Evolutionary conservation across 2,797 vertebrate species (phyloP).

Genomic region (Acanthurus lineatus): DNA sequence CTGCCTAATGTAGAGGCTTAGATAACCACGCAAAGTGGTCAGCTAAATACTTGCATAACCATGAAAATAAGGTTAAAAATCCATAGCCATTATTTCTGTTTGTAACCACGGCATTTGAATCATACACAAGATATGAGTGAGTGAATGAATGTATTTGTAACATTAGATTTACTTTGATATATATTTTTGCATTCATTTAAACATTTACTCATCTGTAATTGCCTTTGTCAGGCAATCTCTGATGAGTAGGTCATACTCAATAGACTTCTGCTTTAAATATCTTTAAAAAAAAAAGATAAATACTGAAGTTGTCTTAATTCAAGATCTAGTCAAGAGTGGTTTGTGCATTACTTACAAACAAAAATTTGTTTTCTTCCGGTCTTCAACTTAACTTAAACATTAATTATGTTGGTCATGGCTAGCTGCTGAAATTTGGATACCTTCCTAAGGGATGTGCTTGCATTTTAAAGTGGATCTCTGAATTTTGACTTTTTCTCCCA

Average conservation of each 20-base stretch:
- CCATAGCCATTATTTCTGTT: not conserved
- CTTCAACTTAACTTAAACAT: too few species aligned
- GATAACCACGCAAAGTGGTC: constrained; percentile 27
- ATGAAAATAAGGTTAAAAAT: not conserved
- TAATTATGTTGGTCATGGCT: too few species aligned
- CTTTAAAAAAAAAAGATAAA: not conserved
- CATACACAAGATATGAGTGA: not conserved
- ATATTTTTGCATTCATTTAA: not conserved
- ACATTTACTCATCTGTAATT: not conserved
- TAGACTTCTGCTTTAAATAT: not conserved
- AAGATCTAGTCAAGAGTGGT: not conserved
- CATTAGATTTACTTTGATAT: not conserved
- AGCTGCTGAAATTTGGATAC: not conserved
- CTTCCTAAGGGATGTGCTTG: not conserved
- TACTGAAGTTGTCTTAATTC: not conserved
- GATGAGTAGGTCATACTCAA: not conserved
- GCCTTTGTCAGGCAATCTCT: not conserved
- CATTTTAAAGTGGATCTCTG: not conserved
- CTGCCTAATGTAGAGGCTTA: constrained; percentile 8
- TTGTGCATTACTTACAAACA: too few species aligned
- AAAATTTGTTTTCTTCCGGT: too few species aligned
- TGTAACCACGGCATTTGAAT: not conserved
- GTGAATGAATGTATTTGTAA: not conserved
- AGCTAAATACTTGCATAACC: not conserved
- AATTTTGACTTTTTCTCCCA: too few species aligned